Conservation (phyloP, 2,113 vertebrate species). For the Nothoprocta pentlandii region DNA sequence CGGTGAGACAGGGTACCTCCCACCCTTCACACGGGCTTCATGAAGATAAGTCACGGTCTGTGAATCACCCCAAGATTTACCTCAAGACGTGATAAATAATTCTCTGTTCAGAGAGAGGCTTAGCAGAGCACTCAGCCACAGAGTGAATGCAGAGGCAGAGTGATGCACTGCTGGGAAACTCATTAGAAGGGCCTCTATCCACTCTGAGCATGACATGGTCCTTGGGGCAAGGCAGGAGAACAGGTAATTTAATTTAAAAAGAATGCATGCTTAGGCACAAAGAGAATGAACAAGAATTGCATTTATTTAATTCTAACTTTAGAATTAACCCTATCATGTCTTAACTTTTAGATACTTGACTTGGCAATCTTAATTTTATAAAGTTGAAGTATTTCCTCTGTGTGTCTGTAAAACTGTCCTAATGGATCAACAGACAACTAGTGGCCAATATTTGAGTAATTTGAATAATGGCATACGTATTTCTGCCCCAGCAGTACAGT, state of each 20-base stretch:
- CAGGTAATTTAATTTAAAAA: neutral
- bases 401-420: neutral
- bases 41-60: neutral
- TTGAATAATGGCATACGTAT: neutral
- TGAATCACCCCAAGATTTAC: neutral
- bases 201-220: neutral
- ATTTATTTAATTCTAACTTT: neutral
- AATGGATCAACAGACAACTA: neutral
- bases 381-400: neutral
- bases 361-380: neutral
- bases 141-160: accelerated
- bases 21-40: accelerated
- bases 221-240: neutral
- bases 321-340: neutral
- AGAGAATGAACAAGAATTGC: neutral
- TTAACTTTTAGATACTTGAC: neutral
- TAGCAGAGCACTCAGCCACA: neutral
- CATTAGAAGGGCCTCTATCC: neutral
- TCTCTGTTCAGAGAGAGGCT: neutral
- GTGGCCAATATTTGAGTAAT: neutral
- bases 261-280: neutral
- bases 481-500: neutral
- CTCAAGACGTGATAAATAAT: neutral
- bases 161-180: neutral
- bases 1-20: neutral